Evolutionary conservation across 2,888 invertebrate genomes (phyloP), one percentile per base, ranked within the genome.

Genomic region (Pandemis heparana): DNA sequence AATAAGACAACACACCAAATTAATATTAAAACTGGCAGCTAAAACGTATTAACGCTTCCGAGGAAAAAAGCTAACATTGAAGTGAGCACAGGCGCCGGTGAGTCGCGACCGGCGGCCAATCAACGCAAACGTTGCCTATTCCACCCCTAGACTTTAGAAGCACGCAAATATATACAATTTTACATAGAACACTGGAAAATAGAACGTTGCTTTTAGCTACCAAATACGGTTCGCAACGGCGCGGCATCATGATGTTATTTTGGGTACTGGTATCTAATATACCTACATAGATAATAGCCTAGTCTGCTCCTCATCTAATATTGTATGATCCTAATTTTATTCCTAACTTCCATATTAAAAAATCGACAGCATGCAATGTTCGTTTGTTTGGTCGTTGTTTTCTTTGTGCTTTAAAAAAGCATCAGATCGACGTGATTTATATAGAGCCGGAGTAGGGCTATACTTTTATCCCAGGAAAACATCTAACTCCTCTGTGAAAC

Each of bases 61-160:
- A 63, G 62, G 32, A 67, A 62, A 70, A 69, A 71, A 67, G 75
- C 64, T 80, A 79, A 78, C 75, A 81, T 78, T 81, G 74, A 80
- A 41, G 65, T 73, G 76, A 75, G 69, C 65, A 67, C 60, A 61
- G 88, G 89, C 89, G 90, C 85, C 90, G 75, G 16, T 16, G 62
- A 76, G 89, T 79, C 88, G 88, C 80, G 74, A 74, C 69, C 80
- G 71, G 74, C 80, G 76, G 83, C 83, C 85, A 86, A 90, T 88
- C 87, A 84, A 81, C 85, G 77, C 80, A 78, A 78, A 81, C 79
- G 81, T 81, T 78, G 81, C 80, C 80, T 80, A 78, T 74, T 77
- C 73, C 74, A 76, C 80, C 79, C 79, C 77, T 70, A 69, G 75
- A 77, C 81, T 80, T 75, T 64, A 53, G 38, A 65, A 14, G 62